Evolutionary conservation across 2,888 invertebrate species (phyloP).

Genomic region (Serripes groenlandicus): DNA sequence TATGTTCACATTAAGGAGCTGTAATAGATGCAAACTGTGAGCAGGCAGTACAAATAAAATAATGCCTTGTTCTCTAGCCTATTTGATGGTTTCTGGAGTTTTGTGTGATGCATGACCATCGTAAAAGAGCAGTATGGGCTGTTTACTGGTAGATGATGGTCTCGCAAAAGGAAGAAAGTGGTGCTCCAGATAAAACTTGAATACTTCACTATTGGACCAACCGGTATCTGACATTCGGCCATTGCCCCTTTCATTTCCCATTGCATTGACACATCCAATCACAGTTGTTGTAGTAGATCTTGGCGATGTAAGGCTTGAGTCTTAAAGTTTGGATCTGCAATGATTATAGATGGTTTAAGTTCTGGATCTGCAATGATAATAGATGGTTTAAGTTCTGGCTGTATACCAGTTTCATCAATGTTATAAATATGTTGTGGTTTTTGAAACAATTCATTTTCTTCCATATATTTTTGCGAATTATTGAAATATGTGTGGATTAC

Average conservation of each 20-base stretch:
- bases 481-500: background rate
- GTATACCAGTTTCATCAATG: slow-evolving; percentile 33
- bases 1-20: slow-evolving; percentile 40
- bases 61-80: too few relatives aligned
- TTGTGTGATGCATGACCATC: too few relatives aligned
- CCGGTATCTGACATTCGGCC: too few relatives aligned
- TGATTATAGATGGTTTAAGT: background rate
- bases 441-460: slow-evolving; percentile 8
- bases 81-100: too few relatives aligned
- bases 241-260: slow-evolving; percentile 8
- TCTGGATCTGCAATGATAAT: slow-evolving; percentile 12
- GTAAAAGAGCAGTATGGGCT: too few relatives aligned
- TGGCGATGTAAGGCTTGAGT: slow-evolving; percentile 39
- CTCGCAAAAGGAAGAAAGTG: too few relatives aligned
- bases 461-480: slow-evolving; percentile 33
- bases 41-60: too few relatives aligned
- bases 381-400: slow-evolving; percentile 26
- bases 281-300: slow-evolving; percentile 30
- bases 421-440: slow-evolving; percentile 41
- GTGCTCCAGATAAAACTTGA: too few relatives aligned
- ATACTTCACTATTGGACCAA: too few relatives aligned
- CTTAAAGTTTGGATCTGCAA: slow-evolving; percentile 5
- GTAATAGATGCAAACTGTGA: too few relatives aligned
- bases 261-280: slow-evolving; percentile 40
- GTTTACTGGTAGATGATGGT: too few relatives aligned